Evolutionary conservation across 2,888 invertebrate species (phyloP).

Genomic region (Tetrapedia diversipes): DNA sequence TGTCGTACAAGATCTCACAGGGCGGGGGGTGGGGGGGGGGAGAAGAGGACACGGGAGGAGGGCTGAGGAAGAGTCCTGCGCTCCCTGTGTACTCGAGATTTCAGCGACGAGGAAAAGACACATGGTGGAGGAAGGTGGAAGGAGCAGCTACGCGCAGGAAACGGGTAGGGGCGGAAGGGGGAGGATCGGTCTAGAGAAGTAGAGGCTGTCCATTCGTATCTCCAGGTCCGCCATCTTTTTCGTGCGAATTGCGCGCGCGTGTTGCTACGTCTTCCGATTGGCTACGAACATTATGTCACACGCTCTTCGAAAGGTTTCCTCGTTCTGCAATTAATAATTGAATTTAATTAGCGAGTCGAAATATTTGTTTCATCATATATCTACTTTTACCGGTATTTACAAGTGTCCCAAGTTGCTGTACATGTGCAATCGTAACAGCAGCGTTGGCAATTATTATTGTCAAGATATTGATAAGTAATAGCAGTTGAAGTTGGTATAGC

Average conservation of each 20-base stretch:
- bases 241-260: conserved; percentile 63
- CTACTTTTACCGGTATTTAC: no score
- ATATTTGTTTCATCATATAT: no score
- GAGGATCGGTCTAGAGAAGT: conserved; percentile 37
- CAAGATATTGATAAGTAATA: no score
- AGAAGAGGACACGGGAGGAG: conserved; percentile 20
- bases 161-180: conserved; percentile 31
- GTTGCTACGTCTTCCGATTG: no score
- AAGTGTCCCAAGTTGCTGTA: no score
- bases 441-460: no score
- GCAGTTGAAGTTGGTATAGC: no score
- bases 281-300: no score
- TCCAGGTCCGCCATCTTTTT: conserved; percentile 66
- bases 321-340: no score
- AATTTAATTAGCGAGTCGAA: no score
- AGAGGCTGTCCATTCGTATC: conserved; percentile 55
- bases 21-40: conserved; percentile 9
- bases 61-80: conserved; percentile 17
- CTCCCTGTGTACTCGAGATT: conserved; percentile 55
- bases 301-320: no score
- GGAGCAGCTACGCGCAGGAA: conserved; percentile 17
- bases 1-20: conserved; percentile 64
- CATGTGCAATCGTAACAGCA: no score
- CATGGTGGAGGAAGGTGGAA: conserved; percentile 34
- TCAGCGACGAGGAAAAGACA: conserved; percentile 61